These are phyloP conservation scores for Indicator indicator DNA, from an alignment of 2,113 vertebrate genomes.

Conservation along the genomic window DNA sequence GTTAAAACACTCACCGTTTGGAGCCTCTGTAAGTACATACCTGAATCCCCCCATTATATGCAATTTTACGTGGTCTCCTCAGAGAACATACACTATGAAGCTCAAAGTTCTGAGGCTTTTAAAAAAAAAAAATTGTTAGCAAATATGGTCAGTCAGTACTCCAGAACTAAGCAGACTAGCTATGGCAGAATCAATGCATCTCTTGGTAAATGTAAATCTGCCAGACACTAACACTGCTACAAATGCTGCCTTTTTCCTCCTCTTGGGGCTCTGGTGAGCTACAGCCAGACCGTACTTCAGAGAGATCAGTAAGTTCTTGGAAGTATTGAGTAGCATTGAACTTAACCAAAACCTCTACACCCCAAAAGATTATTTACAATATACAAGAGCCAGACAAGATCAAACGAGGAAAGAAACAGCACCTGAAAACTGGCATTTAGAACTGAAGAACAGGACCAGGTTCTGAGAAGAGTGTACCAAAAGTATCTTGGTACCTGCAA, in stretches of 20 bases:
- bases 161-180: neutral
- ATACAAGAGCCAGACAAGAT: neutral
- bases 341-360: neutral
- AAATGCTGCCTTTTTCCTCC: neutral
- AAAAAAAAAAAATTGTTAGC: neutral
- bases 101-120: neutral
- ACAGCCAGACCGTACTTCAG: neutral
- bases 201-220: neutral
- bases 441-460: neutral
- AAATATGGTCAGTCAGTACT: neutral
- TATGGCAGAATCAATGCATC: neutral
- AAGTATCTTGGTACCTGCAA: neutral
- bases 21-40: neutral
- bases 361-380: neutral
- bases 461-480: neutral
- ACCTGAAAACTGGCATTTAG: neutral
- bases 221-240: neutral
- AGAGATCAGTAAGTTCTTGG: neutral
- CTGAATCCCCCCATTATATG: neutral
- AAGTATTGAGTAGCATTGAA: neutral
- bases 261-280: neutral
- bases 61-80: neutral
- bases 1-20: neutral
- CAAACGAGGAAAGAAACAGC: neutral
- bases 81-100: neutral